Percentiles rank a stretch among this genome's conserved stretches.
phyloP scores from a whole-genome alignment of 2,797 vertebrate genomes.

The Microchirus variegatus region DNA sequence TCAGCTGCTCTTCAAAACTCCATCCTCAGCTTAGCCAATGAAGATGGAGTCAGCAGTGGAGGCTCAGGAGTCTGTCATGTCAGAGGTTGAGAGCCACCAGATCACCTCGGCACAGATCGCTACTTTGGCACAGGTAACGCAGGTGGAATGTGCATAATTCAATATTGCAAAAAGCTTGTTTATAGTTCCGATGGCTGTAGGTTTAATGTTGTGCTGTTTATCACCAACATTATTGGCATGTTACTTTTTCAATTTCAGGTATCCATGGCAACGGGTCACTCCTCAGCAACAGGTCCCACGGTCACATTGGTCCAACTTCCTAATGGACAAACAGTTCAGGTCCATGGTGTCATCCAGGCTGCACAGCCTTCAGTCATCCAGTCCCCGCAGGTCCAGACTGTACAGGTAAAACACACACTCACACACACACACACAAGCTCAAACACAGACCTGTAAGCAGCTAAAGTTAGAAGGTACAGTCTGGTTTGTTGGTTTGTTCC shows the following conservation, averaged over 20 bases:
- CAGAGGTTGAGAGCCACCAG: conserved; percentile 91
- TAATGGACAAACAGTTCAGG: conserved; percentile 96
- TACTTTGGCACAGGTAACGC: conserved; percentile 91
- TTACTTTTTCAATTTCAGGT: conserved; percentile 54
- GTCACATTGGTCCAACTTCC: conserved; percentile 96
- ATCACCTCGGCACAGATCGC: conserved; percentile 93
- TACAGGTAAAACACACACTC: conserved; percentile 82
- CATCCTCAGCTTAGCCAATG: conserved; percentile 88
- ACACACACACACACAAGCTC: background rate
- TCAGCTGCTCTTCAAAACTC: conserved; percentile 8
- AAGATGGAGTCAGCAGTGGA: conserved; percentile 95
- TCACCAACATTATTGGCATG: background rate
- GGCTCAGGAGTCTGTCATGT: conserved; percentile 91
- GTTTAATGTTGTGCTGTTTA: background rate
- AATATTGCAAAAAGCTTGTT: background rate
- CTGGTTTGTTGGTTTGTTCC: conserved; percentile 26
- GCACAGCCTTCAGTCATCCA: conserved; percentile 97
- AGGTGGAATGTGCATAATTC: background rate
- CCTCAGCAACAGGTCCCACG: conserved; percentile 86
- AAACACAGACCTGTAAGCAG: background rate
- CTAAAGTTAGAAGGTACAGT: background rate
- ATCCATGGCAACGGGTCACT: conserved; percentile 69
- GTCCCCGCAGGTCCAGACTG: conserved; percentile 94
- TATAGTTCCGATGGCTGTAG: background rate
- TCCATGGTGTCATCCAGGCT: conserved; percentile 96